phyloP scores from a whole-genome alignment of 1,140 invertebrate genomes.

The Drosophila auraria region DNA sequence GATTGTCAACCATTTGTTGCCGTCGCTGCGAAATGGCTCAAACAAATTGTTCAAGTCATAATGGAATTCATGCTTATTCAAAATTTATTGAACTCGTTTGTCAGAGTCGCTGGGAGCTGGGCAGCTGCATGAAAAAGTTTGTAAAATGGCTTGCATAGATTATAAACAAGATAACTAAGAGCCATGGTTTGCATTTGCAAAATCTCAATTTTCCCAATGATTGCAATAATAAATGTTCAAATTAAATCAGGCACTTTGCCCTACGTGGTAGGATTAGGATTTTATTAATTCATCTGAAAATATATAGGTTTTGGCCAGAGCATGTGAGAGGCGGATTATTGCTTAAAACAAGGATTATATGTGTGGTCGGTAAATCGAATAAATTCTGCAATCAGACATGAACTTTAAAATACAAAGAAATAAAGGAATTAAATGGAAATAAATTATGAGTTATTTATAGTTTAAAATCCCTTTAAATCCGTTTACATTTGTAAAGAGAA shows the following conservation, averaged over 20 bases:
- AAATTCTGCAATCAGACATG: not conserved
- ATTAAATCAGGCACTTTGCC: not conserved
- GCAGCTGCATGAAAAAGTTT: conserved; percentile 14
- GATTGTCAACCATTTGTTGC: conserved; percentile 27
- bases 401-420: not conserved
- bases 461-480: no score
- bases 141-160: conserved; percentile 7
- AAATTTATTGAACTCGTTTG: conserved; percentile 65
- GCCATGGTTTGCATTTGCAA: conserved; percentile 4
- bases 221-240: not conserved
- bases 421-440: no score
- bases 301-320: not conserved
- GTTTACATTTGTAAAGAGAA: no score
- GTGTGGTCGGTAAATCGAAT: not conserved
- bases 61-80: conserved; percentile 37
- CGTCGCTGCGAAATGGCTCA: conserved; percentile 37
- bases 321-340: not conserved
- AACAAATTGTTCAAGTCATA: conserved; percentile 45
- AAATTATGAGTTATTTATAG: no score
- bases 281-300: not conserved
- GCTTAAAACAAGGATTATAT: not conserved
- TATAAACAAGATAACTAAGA: conserved; percentile 8
- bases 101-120: conserved; percentile 18
- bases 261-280: not conserved
- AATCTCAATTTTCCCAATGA: not conserved